Base-by-base conservation (phyloP, 1,140 invertebrate species). In the Gryllus bimaculatus region DNA sequence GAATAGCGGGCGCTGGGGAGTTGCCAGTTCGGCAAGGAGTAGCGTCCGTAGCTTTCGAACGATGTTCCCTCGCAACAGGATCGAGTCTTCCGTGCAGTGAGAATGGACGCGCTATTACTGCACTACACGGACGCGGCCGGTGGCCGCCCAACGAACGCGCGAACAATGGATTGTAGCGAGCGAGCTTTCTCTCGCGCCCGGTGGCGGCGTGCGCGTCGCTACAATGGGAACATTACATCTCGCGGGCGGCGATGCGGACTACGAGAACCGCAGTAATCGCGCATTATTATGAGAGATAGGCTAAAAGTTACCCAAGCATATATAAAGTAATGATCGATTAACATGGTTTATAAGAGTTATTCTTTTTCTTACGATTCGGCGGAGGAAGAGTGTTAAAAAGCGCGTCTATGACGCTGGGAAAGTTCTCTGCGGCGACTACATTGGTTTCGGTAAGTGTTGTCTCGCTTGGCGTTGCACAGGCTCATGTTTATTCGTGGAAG, bases 321-420 rank as follows among this genome's bases (percentile, higher is more conserved):
- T 66, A 66, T 66, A 66, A 66, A 66, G 54, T 66, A 66, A 66
- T 66, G 18, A 66, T 66, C 54, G n/a, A 66, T 66, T 66, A 66
- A 66, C 54, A 66, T 66, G 54, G n/a, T 66, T 66, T 66, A 66
- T 66, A 66, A 66, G 54, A 10, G 10, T 66, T 66, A 66, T 66
- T 66, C 10, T 66, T 66, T 66, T 18, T n/a, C n/a, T 66, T 66
- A 66, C 18, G 54, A 18, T 66, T 66, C 7, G 10, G 54, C 54
- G 18, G 18, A 18, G 18, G n/a, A 18, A 10, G 54, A 66, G 10
- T 66, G 54, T 66, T 66, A 66, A 66, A 66, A 18, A 10, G 54
- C 10, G 54, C 54, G 54, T 18, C n/a, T 66, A 18, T 66, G 10
- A 13, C 54, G 10, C 10, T 66, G 54, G 54, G 54, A 66, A 66